Evolutionary conservation across 2,113 vertebrate species (phyloP).

Genomic region (Pitta sordida): DNA sequence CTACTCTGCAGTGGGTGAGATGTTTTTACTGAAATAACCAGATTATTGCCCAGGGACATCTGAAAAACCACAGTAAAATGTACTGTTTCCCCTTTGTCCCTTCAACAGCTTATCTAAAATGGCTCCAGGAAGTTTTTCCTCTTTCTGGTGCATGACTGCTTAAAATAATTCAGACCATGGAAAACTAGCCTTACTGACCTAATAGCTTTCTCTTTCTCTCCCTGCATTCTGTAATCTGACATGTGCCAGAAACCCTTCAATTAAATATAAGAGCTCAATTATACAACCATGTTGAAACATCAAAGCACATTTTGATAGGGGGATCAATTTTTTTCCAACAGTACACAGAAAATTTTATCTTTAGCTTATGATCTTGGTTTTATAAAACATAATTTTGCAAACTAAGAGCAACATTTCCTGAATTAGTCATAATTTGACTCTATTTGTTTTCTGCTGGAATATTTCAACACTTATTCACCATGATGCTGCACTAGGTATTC

Average conservation of each 20-base stretch:
- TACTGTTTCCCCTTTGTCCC: neutral
- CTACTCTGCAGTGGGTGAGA: neutral
- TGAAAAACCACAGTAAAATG: neutral
- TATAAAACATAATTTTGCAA: neutral
- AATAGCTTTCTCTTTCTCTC: neutral
- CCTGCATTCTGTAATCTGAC: neutral
- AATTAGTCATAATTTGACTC: neutral
- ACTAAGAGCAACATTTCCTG: neutral
- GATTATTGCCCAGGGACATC: neutral
- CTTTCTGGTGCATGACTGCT: neutral
- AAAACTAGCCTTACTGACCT: neutral
- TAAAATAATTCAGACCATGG: neutral
- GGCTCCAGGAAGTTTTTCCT: neutral
- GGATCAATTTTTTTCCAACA: neutral
- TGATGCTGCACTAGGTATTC: neutral
- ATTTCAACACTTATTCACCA: slow-evolving; percentile 1
- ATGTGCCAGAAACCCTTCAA: slow-evolving; percentile 4
- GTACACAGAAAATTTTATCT: neutral
- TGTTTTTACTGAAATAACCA: neutral
- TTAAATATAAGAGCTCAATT: slow-evolving; percentile 5
- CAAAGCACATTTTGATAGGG: neutral
- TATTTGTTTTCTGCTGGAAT: slow-evolving; percentile 24
- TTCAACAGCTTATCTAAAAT: neutral
- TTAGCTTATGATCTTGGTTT: neutral
- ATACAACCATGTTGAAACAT: neutral